Conservation (phyloP, 1,140 invertebrate species). For the Musca domestica region DNA sequence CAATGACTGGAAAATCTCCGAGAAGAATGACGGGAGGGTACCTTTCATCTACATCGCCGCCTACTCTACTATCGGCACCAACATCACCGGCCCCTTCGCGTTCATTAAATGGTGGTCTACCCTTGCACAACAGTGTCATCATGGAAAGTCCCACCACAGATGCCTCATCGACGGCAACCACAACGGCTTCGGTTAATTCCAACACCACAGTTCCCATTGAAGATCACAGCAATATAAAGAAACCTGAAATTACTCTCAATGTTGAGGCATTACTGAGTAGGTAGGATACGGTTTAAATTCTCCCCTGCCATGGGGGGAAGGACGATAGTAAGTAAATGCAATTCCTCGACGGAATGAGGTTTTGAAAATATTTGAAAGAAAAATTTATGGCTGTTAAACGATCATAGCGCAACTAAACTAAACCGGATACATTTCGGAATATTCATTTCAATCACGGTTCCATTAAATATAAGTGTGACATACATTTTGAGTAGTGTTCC, state of each 20-base stretch:
- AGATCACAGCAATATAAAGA: background rate
- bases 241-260: slow-evolving; percentile 43
- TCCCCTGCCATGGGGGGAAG: too few species aligned
- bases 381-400: too few species aligned
- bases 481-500: too few species aligned
- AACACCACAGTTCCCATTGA: slow-evolving; percentile 21
- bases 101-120: slow-evolving; percentile 33
- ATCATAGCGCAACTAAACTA: too few species aligned
- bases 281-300: slow-evolving; percentile 50
- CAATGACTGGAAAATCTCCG: background rate
- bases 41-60: slow-evolving; percentile 27
- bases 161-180: slow-evolving; percentile 26
- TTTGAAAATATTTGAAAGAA: too few species aligned
- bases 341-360: too few species aligned
- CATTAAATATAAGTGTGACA: too few species aligned
- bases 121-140: background rate
- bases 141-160: slow-evolving; percentile 26
- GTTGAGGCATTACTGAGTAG: slow-evolving; percentile 47
- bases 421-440: too few species aligned
- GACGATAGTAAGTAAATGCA: too few species aligned
- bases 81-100: slow-evolving; percentile 46
- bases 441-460: too few species aligned
- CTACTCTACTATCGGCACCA: slow-evolving; percentile 38
- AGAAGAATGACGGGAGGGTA: background rate
- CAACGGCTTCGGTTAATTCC: slow-evolving; percentile 24